Conservation (phyloP, 2,113 vertebrate species). For the Lepisosteus oculatus region DNA sequence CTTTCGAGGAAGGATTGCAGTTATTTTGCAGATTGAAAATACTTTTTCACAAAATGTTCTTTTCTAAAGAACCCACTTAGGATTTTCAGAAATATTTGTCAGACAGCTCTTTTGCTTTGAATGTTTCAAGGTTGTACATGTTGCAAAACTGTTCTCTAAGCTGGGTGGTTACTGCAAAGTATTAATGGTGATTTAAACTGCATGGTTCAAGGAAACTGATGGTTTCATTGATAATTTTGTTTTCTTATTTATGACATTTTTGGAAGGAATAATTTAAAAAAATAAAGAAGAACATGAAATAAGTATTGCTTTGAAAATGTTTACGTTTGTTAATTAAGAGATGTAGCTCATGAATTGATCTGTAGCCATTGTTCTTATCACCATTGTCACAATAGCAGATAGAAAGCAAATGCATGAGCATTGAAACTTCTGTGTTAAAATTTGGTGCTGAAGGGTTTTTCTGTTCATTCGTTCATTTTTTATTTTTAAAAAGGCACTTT, state of each 20-base stretch:
- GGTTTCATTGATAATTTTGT: constrained; percentile 14
- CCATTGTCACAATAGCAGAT: constrained; percentile 36
- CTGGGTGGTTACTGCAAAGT: no score
- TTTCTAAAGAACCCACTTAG: no score
- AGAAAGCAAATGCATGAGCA: constrained; percentile 47
- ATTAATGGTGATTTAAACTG: constrained; percentile 34
- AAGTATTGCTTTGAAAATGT: constrained; percentile 49
- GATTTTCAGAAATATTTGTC: no score
- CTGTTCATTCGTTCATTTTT: constrained; percentile 41
- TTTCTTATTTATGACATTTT: background rate
- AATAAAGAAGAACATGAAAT: background rate
- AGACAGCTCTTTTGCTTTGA: no score
- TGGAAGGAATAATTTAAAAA: constrained; percentile 1
- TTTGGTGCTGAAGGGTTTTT: constrained; percentile 24
- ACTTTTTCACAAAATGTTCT: background rate
- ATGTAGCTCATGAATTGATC: constrained; percentile 45
- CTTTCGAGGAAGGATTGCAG: background rate
- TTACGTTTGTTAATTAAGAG: constrained; percentile 39
- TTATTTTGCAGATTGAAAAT: background rate
- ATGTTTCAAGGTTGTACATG: no score
- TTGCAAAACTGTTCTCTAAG: no score
- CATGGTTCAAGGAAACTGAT: constrained; percentile 37
- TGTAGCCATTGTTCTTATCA: constrained; percentile 51
- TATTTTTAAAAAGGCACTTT: constrained; percentile 53
- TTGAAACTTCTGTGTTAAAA: constrained; percentile 16